phyloP scores from a whole-genome alignment of 2,797 vertebrate genomes.

The Fratercula arctica region DNA sequence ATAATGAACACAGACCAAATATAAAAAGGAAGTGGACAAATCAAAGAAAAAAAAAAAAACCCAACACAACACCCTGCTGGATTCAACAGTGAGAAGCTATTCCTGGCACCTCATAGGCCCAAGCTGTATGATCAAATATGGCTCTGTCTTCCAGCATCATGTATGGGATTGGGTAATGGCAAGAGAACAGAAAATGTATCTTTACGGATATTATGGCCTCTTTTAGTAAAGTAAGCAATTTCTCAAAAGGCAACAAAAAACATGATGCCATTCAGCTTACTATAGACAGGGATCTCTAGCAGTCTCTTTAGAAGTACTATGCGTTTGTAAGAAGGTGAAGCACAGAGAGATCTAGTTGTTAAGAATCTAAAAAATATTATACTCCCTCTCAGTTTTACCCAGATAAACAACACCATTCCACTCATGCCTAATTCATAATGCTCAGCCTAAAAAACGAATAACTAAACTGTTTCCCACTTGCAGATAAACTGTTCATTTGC shows the following conservation, averaged over 20 bases:
- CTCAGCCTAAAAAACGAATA: not conserved
- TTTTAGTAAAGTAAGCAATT: not conserved
- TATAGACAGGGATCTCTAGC: fast-evolving
- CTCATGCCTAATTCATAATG: not conserved
- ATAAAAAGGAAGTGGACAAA: not conserved
- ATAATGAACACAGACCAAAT: not conserved
- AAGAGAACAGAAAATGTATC: not conserved
- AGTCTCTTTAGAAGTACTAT: not conserved
- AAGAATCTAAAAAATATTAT: not conserved
- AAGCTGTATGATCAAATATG: not conserved
- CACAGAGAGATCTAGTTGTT: not conserved
- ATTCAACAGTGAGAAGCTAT: not conserved
- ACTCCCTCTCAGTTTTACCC: not conserved
- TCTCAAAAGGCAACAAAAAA: not conserved
- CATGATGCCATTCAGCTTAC: not conserved
- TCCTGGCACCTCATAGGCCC: not conserved
- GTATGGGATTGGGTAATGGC: fast-evolving
- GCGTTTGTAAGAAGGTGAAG: not conserved
- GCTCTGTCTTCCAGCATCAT: not conserved
- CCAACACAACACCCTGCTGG: not conserved
- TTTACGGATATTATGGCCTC: not conserved
- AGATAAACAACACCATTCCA: not conserved
- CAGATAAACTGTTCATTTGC: not conserved
- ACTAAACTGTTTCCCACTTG: not conserved
- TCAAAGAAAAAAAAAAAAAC: not conserved